Percentiles rank a stretch among this genome's conserved stretches.
Conservation (phyloP, 2,888 invertebrate genomes). For the Didymodactylos carnosus region DNA sequence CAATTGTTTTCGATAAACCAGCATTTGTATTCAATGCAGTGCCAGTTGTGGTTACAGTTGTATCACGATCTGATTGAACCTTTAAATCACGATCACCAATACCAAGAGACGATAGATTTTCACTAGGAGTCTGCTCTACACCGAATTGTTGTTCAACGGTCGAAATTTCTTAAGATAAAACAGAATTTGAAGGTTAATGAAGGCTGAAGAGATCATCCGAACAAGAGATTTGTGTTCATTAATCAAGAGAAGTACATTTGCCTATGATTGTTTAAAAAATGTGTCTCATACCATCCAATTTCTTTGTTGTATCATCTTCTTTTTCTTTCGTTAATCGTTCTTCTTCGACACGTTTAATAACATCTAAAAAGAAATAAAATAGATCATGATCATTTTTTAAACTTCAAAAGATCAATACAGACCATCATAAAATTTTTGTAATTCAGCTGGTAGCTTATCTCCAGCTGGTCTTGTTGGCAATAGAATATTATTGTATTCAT, state of each 20-base stretch:
- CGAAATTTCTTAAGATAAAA: too few relatives aligned
- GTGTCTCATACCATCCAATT: background rate
- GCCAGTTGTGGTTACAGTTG: background rate
- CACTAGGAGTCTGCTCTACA: too few relatives aligned
- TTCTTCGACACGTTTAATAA: slow-evolving; percentile 21
- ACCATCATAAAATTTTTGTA: slow-evolving; percentile 32
- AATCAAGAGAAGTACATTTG: background rate
- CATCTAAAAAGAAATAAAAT: slow-evolving; percentile 20
- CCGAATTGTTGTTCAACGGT: too few relatives aligned
- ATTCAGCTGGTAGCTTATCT: slow-evolving; percentile 33
- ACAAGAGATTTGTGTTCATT: too few relatives aligned
- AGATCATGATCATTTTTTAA: too few relatives aligned
- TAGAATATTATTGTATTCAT: slow-evolving; percentile 32
- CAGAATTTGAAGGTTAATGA: too few relatives aligned
- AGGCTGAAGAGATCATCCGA: too few relatives aligned
- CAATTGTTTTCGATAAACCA: background rate
- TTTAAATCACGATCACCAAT: too few relatives aligned
- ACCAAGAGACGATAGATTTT: too few relatives aligned
- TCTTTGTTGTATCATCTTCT: slow-evolving; percentile 12
- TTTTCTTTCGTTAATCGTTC: slow-evolving; percentile 28
- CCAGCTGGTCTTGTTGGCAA: slow-evolving; percentile 29
- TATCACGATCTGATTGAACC: too few relatives aligned
- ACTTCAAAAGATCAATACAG: background rate
- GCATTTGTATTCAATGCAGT: background rate
- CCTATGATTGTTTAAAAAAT: background rate